Evolutionary conservation across 2,113 vertebrate genomes (phyloP).

Genomic region (Triplophysa rosa): DNA sequence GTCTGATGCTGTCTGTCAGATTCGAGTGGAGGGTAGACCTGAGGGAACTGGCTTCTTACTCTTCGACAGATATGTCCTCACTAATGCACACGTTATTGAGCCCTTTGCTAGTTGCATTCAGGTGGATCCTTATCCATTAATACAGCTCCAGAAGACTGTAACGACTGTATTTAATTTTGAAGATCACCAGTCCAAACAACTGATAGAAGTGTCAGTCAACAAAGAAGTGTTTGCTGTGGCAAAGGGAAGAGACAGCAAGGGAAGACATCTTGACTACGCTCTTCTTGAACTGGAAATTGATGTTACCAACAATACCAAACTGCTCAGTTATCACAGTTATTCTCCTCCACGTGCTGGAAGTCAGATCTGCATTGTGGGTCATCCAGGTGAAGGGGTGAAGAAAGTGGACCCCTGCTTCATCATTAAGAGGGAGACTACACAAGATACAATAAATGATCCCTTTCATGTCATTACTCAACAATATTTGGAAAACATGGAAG

Average conservation of each 20-base stretch:
- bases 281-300: conserved; percentile 43
- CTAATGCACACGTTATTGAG: conserved; percentile 50
- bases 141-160: too few species aligned
- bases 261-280: conserved; percentile 45
- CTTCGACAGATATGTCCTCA: conserved; percentile 43
- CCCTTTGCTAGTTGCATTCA: not conserved
- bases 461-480: not conserved
- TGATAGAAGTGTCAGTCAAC: not conserved
- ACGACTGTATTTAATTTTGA: conserved; percentile 39
- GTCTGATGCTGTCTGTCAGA: conserved; percentile 14
- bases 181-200: too few species aligned
- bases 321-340: too few species aligned
- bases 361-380: conserved; percentile 64
- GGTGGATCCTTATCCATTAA: too few species aligned
- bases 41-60: conserved; percentile 49
- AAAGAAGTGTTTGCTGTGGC: not conserved
- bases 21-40: not conserved
- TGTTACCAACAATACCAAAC: too few species aligned
- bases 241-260: not conserved
- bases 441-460: not conserved
- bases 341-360: not conserved
- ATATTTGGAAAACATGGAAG: not conserved
- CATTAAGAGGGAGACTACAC: not conserved
- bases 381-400: conserved; percentile 54
- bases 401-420: conserved; percentile 52